Percentiles rank a stretch among this genome's conserved stretches.
Conservation (phyloP, 2,113 vertebrate species). For the Otis tarda region DNA sequence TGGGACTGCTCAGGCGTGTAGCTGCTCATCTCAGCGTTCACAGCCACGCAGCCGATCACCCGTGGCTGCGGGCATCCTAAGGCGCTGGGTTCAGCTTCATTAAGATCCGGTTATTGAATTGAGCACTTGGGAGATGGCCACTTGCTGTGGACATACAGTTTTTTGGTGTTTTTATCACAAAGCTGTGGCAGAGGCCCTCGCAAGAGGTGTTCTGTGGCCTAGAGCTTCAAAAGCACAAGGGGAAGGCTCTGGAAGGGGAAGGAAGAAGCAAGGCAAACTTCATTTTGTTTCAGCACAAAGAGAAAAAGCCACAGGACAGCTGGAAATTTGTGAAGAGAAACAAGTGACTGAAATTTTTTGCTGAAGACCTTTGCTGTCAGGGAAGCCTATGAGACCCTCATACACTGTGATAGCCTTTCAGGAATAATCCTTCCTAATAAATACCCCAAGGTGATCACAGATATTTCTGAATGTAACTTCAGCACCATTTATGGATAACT, state of each 20-base stretch:
- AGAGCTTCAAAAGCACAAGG: background rate
- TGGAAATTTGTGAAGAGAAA: background rate
- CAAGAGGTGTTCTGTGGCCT: background rate
- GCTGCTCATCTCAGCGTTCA: background rate
- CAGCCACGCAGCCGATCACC: fast-evolving
- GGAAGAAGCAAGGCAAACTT: background rate
- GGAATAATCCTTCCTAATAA: background rate
- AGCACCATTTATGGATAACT: background rate
- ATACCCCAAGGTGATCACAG: background rate
- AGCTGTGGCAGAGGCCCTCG: background rate
- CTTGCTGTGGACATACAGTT: background rate
- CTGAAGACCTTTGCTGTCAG: background rate
- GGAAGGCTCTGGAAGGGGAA: background rate
- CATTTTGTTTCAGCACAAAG: background rate
- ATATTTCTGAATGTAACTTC: background rate
- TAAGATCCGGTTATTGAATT: background rate
- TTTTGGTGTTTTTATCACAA: background rate
- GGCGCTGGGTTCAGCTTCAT: background rate
- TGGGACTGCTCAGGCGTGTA: background rate
- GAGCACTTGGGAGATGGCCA: background rate
- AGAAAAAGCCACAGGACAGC: background rate
- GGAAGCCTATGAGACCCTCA: background rate
- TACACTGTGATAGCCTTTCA: background rate
- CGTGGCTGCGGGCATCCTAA: fast-evolving
- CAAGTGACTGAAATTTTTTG: background rate